A percentile compares a stretch with the other conserved stretches of the same genome.
Evolutionary conservation across 2,888 invertebrate species (phyloP).

Genomic region (Maniola hyperantus): DNA sequence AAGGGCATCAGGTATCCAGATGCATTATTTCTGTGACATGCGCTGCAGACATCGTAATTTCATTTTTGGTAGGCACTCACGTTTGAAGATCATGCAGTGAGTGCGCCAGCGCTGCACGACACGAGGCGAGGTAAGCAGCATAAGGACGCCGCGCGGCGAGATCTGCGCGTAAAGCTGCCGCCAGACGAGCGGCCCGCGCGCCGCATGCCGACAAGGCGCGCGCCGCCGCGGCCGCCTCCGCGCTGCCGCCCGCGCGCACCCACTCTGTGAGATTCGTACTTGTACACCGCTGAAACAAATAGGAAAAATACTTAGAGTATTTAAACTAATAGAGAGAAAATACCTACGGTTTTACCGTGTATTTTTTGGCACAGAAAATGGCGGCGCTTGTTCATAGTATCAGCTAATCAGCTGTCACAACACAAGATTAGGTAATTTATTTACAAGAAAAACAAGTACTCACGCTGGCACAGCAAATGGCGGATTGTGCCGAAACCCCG

Average conservation of each 20-base stretch:
- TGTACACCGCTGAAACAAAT: constrained; percentile 57
- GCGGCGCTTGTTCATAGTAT: too few relatives aligned
- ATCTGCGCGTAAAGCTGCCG: constrained; percentile 68
- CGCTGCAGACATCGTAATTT: too few relatives aligned
- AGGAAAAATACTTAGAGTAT: neutral
- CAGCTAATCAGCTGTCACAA: too few relatives aligned
- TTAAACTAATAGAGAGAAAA: too few relatives aligned
- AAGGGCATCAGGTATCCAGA: too few relatives aligned
- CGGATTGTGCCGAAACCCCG: too few relatives aligned
- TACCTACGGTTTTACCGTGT: too few relatives aligned
- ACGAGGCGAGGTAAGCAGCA: constrained; percentile 68
- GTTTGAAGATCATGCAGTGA: constrained; percentile 54
- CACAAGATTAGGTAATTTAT: too few relatives aligned
- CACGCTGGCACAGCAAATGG: too few relatives aligned
- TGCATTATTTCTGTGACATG: neutral
- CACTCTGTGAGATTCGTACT: constrained; percentile 67
- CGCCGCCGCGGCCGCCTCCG: constrained; percentile 52
- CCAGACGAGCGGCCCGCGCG: constrained; percentile 55
- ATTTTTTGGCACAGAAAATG: too few relatives aligned
- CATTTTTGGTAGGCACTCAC: constrained; percentile 32
- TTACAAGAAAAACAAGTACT: too few relatives aligned
- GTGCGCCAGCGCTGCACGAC: constrained; percentile 62
- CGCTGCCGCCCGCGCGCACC: constrained; percentile 56
- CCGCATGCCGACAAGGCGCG: constrained; percentile 47
- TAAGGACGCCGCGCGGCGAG: constrained; percentile 72